Evolutionary conservation across 2,888 invertebrate species (phyloP), one percentile per base, ranked within the genome.

Genomic region (Dromius quadrimaculatus): DNA sequence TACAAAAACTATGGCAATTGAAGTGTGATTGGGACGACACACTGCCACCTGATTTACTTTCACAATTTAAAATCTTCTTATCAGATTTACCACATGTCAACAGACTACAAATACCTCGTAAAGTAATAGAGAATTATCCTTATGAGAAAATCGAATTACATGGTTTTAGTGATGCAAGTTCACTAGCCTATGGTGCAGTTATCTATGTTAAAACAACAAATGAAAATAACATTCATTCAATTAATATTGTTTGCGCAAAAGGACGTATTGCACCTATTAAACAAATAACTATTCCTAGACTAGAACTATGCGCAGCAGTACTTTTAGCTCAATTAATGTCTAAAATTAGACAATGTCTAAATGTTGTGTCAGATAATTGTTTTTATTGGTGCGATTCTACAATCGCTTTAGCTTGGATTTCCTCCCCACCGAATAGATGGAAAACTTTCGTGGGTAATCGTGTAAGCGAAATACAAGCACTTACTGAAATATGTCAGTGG

Each of bases 271-370:
- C 71, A 9, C 71, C 72, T 5, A 23, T 72, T 4, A 72, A 71
- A 47, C 15, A 20, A 38, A 47, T 75, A 2, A 73, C 78, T 0
- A 50, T 78, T 20, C 78, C 78, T 8, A 15, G 75, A 11, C 64
- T 79, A 9, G 77, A 78, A 68, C 63, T 78, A 1, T 75, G 75
- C 34, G 76, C 73, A 9, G 77, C 78, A 4, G 50, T 76, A 1
- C 59, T 78, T 38, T 50, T 77, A 4, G 47, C 75, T 8, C 38
- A 74, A 13, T 66, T 76, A 20, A 22, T 73, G 2, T 23, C 13
- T 15, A 71, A 47, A 13, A 70, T 75, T 0, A 41, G 47, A 13
- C 57, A 45, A 1, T 57, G 64, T n/a, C 19, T 74, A 1, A 36
- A 61, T 2, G 15, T 72, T 0, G 32, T 22, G 1, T 19, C 71